phyloP scores from a whole-genome alignment of 2,888 invertebrate species.

The Mesorhabditis belari region DNA sequence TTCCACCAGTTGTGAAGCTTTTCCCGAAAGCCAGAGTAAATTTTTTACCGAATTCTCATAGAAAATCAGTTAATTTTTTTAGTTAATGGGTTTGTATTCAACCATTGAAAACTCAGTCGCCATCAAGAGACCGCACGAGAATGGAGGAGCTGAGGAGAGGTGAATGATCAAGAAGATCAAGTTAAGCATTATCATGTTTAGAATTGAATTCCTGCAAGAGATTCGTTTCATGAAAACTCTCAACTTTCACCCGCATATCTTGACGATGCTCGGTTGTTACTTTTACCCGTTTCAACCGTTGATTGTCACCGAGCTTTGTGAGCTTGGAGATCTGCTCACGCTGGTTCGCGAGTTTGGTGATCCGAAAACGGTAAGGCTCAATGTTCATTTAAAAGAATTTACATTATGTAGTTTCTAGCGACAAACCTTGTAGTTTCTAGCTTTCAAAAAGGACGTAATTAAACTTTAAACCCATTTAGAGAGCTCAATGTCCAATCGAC shows the following conservation, averaged over 20 bases:
- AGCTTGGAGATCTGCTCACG: not conserved
- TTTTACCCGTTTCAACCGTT: not conserved
- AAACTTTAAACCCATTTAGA: not conserved
- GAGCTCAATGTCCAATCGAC: not conserved
- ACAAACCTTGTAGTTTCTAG: too few relatives aligned
- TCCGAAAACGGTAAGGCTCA: not conserved
- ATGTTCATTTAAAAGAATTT: too few relatives aligned
- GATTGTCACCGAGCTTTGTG: not conserved
- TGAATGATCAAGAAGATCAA: not conserved
- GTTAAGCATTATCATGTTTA: not conserved
- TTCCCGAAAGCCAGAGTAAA: not conserved
- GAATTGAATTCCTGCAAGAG: not conserved
- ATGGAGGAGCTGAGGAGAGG: not conserved
- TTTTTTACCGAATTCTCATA: not conserved
- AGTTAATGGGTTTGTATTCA: not conserved
- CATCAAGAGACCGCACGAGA: not conserved
- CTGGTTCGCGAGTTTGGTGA: not conserved
- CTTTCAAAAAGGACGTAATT: not conserved
- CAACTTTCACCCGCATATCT: not conserved
- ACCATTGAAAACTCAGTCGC: not conserved
- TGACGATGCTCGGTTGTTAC: not conserved
- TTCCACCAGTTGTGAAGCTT: not conserved
- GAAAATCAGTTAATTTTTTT: too few relatives aligned
- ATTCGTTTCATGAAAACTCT: not conserved
- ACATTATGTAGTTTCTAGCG: too few relatives aligned